Evolutionary conservation across 1,140 invertebrate genomes (phyloP), one percentile per base, ranked within the genome.

Genomic region (Dendroctonus valens): DNA sequence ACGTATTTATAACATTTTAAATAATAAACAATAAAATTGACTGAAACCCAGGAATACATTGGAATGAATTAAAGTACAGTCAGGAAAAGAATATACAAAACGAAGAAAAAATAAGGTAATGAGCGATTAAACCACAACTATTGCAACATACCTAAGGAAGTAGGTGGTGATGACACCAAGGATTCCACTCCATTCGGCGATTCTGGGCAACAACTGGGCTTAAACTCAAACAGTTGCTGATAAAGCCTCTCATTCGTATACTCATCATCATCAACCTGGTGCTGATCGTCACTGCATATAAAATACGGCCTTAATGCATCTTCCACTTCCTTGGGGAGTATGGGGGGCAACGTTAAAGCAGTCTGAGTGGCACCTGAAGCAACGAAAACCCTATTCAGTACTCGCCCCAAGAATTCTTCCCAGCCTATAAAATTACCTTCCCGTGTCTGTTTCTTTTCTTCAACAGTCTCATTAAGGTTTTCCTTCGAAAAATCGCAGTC

Each of bases 281-380:
- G 72, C 69, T 70, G 70, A 61, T 70, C 69, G 41, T 73, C 71
- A 66, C 78, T 84, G 70, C 81, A 86, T 44, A 81, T 84, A 71
- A 82, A 74, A 73, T 83, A 89, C 59, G 84, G 83, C 74, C 84
- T 81, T 38, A 88, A 76, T 41, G 80, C 74, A 68, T 83, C 80
- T 78, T 86, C 85, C 9, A 88, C 72, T 73, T 86, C 79, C 61
- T 78, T 72, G 5, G 86, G 85, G 12, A 89, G 76, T 7, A 69
- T 58, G 1, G 73, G 71, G n/a, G 75, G 75, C 12, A 76, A 58
- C n/a, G 72, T 67, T 67, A 76, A 68, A n/a, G 71, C 50, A 59
- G 75, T 76, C 66, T 76, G 75, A 39, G 72, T 65, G 11, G 54
- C 42, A 69, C 66, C 73, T 75, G 26, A 26, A 26, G 26, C 26